Conservation (phyloP, 1,140 invertebrate genomes). For the Drosophila arizonae region DNA sequence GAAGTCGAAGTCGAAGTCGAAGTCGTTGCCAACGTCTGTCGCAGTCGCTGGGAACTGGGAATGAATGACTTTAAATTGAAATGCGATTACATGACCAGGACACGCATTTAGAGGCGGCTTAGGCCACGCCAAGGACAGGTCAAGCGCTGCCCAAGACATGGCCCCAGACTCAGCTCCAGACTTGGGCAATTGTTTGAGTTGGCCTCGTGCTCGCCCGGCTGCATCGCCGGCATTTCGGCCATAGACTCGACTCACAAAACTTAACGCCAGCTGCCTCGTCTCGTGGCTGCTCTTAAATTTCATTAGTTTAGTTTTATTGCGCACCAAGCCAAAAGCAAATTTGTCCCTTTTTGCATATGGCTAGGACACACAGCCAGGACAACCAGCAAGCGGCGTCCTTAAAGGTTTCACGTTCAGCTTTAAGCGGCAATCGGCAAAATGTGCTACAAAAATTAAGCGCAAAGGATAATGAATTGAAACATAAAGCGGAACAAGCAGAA, state of each 20-base stretch:
- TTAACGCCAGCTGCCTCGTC: slow-evolving; percentile 48
- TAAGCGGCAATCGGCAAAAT: slow-evolving; percentile 13
- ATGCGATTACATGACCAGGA: slow-evolving; percentile 80
- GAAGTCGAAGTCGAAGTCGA: slow-evolving; percentile 5
- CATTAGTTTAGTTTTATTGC: slow-evolving; percentile 77
- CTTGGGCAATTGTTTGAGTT: slow-evolving; percentile 29
- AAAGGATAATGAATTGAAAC: neutral
- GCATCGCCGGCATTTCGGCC: slow-evolving; percentile 48
- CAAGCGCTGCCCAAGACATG: slow-evolving; percentile 52
- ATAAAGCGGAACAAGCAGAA: neutral
- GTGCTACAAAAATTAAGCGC: slow-evolving; percentile 1
- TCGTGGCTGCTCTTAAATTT: slow-evolving; percentile 69
- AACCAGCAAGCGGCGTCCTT: slow-evolving; percentile 21
- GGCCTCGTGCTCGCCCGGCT: slow-evolving; percentile 45
- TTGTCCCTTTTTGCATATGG: slow-evolving; percentile 44
- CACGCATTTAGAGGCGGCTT: slow-evolving; percentile 72
- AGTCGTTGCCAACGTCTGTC: slow-evolving; percentile 1
- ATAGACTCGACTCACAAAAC: slow-evolving; percentile 7
- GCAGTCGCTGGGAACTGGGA: slow-evolving; percentile 31
- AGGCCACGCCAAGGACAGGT: slow-evolving; percentile 54
- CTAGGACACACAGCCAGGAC: neutral
- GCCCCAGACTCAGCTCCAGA: slow-evolving; percentile 1
- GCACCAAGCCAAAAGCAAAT: slow-evolving; percentile 46
- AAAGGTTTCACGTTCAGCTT: slow-evolving; percentile 25
- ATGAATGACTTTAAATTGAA: slow-evolving; percentile 79